Base-by-base conservation (phyloP, 2,113 vertebrate genomes). In the Forbesichthys papilliferus region DNA sequence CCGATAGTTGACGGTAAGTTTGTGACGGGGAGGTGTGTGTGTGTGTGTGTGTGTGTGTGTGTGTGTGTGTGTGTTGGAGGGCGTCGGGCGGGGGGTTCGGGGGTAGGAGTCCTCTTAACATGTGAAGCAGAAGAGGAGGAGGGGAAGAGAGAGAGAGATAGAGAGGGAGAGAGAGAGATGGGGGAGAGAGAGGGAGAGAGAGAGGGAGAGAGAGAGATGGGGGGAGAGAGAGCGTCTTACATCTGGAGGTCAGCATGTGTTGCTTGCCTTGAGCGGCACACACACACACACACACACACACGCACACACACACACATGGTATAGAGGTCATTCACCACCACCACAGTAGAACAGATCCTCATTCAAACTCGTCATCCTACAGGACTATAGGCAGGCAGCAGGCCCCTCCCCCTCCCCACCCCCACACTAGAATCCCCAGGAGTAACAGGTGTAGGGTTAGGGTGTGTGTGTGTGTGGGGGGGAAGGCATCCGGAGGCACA, bases 241-340 rank as follows among this genome's bases (percentile, higher is more conserved):
- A 47, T 77, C 69, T 66, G 68, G 68, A 75, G 72, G 77, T 83
- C 72, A 77, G 47, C 61, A 62, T 80, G 69, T 48, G 79, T 61
- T 3, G 55, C 42, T 1, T 52, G 27, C 36, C 36, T 51, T 34
- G 36, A 49, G 20, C 12, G 20, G 4, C 16, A 65, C 18, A 65
- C 47, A 53, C 48, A 64, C 61, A 64, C 47, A 64, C 61, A 64
- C 61, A 64, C 61, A 42, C 61, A 64, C 47, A 64, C 16, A 65
- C 18, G 53, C 47, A 53, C 48, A 64, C 61, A 64, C 47, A 64
- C 61, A 64, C 61, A 64, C 61, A 42, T 3, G 27, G 27, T 27
- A 27, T 27, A 27, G 27, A 27, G 36, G 5, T 42, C 36, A 42
- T 42, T 42, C 36, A 42, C 36, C 51, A 67, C 53, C 61, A 67